Evolutionary conservation across 2,888 invertebrate species (phyloP), one percentile per base, ranked within the genome.

Genomic region (Metalampra italica): DNA sequence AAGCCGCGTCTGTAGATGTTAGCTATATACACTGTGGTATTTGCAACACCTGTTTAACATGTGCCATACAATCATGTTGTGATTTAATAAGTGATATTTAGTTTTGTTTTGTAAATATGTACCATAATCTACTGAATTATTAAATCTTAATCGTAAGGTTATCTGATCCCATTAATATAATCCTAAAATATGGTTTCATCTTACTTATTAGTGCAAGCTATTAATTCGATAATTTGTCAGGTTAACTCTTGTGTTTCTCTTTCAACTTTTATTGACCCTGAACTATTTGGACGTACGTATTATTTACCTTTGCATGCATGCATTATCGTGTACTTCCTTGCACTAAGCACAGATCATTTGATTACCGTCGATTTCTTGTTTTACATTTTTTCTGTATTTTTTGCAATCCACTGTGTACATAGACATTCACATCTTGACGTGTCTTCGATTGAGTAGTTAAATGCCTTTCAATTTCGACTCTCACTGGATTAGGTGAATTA

Each of bases 11-110:
- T 68, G 64, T 54, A 49, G 61, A 54, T 53, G 57, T 47, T 43
- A 50, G 47, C 29, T 48, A 46, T 49, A 36, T 48, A 56, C 64
- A 56, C 67, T 48, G 56, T 50, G 55, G 53, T 59, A 52, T 54
- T 58, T 69, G 71, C 75, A 70, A 70, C 71, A 84, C 84, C 84
- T 85, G 85, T 76, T 73, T 79, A 71, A 78, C 73, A 74, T 81
- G 89, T 89, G 89, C 89, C 89, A 89, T 89, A 89, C 81, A 78
- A 83, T 81, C 80, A 86, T 82, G 87, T 88, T 88, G 87, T 89
- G 88, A 89, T 88, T 79, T 86, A 75, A 81, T 82, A 84, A 85
- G 87, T 88, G 87, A 88, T 89, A 88, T 88, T 87, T 85, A 88
- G 78, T 85, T 77, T 88, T 84, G 82, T 86, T 76, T 74, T 88